Evolutionary conservation across 2,888 invertebrate species (phyloP).

Genomic region (Caenorhabditis imperialis): DNA sequence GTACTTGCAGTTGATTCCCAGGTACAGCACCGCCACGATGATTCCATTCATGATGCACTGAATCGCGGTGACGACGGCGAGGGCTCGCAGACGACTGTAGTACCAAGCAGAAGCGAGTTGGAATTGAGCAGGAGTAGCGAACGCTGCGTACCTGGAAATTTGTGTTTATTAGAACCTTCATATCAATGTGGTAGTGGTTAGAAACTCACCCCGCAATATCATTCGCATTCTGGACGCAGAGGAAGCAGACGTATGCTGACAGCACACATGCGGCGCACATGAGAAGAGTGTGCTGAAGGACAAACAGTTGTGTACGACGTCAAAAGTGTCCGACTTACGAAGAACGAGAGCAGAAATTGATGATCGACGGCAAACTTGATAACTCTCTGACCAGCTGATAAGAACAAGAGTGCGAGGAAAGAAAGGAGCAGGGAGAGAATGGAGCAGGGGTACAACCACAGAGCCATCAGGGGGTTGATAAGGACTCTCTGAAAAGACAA

Average conservation of each 20-base stretch:
- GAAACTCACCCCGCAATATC: slow-evolving; percentile 46
- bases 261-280: slow-evolving; percentile 43
- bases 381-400: slow-evolving; percentile 32
- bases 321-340: slow-evolving; percentile 32
- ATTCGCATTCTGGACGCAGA: slow-evolving; percentile 50
- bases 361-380: slow-evolving; percentile 46
- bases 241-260: slow-evolving; percentile 52
- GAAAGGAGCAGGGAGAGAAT: slow-evolving; percentile 44
- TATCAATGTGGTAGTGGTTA: too few species aligned
- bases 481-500: slow-evolving; percentile 49
- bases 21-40: slow-evolving; percentile 52
- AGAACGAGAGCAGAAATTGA: slow-evolving; percentile 43
- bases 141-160: slow-evolving; percentile 46
- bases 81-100: slow-evolving; percentile 49
- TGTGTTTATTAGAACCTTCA: background rate
- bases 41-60: slow-evolving; percentile 52
- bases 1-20: slow-evolving; percentile 62
- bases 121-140: slow-evolving; percentile 59
- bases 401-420: slow-evolving; percentile 36
- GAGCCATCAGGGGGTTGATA: slow-evolving; percentile 46
- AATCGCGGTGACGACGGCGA: slow-evolving; percentile 41
- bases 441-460: slow-evolving; percentile 47
- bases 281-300: slow-evolving; percentile 56
- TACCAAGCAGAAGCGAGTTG: slow-evolving; percentile 64
- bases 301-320: background rate